Evolutionary conservation across 2,888 invertebrate species (phyloP).

Genomic region (Augochlorella aurata): DNA sequence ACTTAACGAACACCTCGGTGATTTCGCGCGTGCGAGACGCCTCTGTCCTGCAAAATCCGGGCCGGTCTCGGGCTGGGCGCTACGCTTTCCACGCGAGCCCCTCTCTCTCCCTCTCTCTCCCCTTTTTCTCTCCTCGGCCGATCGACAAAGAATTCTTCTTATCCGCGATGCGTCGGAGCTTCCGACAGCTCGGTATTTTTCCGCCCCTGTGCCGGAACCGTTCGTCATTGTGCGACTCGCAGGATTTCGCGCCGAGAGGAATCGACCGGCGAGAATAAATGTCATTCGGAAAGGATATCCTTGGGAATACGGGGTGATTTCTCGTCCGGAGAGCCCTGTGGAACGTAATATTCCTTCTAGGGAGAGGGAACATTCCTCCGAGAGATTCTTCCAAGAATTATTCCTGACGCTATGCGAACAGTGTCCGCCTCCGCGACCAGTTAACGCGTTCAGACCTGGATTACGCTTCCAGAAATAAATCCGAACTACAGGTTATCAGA

Average conservation of each 20-base stretch:
- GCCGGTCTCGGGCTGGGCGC: constrained; percentile 12
- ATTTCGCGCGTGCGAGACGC: constrained; percentile 41
- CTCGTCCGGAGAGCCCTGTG: neutral
- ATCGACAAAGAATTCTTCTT: constrained; percentile 35
- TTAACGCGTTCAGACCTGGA: neutral
- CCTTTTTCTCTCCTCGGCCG: neutral
- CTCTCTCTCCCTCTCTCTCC: too few species aligned
- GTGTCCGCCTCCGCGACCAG: neutral
- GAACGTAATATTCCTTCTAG: constrained; percentile 8
- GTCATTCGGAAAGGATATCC: constrained; percentile 5
- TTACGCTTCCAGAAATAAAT: neutral
- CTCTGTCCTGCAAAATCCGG: constrained; percentile 42
- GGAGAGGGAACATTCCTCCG: neutral
- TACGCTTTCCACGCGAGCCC: constrained; percentile 39
- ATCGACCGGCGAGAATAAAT: neutral
- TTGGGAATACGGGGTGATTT: neutral
- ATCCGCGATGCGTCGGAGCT: constrained; percentile 32
- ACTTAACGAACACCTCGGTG: constrained; percentile 55
- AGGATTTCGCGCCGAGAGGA: neutral
- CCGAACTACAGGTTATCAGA: neutral
- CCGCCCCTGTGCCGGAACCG: constrained; percentile 6
- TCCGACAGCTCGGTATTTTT: constrained; percentile 8
- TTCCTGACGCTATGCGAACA: neutral
- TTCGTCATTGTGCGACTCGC: neutral
- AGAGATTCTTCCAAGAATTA: neutral